These are phyloP conservation scores for Sycobia sp. DNA, from an alignment of 1,140 invertebrate genomes.

Conservation along the genomic window DNA sequence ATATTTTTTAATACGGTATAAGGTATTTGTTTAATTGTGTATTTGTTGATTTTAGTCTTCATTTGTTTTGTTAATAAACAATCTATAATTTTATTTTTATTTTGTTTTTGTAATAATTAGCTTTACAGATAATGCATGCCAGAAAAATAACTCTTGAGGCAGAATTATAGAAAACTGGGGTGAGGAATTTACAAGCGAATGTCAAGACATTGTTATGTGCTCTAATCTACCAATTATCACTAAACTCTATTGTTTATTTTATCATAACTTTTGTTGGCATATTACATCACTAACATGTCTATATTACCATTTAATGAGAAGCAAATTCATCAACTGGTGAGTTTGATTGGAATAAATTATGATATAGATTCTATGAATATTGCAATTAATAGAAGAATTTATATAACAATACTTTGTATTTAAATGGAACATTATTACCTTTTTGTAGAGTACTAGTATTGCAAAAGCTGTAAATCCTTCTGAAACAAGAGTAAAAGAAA, in stretches of 20 bases:
- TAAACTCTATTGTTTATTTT: slow-evolving; percentile 36
- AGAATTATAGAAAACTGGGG: slow-evolving; percentile 35
- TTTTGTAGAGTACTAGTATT: slow-evolving; percentile 77
- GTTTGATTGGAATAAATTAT: slow-evolving; percentile 34
- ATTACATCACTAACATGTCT: slow-evolving; percentile 55
- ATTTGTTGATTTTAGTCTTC: neutral
- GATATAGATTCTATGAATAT: neutral
- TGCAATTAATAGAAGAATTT: neutral
- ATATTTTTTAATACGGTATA: no score
- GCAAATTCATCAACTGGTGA: slow-evolving; percentile 59
- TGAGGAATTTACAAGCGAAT: slow-evolving; percentile 37
- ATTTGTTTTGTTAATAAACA: neutral
- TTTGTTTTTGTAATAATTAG: slow-evolving; percentile 38
- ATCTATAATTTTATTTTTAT: slow-evolving; percentile 24
- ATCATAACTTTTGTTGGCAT: slow-evolving; percentile 36
- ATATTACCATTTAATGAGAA: slow-evolving; percentile 54
- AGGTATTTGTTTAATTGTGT: no score
- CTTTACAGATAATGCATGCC: slow-evolving; percentile 51
- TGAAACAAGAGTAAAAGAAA: slow-evolving; percentile 93
- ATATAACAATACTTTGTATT: slow-evolving; percentile 13
- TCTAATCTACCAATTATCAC: slow-evolving; percentile 40
- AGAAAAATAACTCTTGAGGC: slow-evolving; percentile 33
- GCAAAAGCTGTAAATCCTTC: slow-evolving; percentile 87
- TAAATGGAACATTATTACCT: slow-evolving; percentile 39
- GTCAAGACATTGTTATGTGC: slow-evolving; percentile 29